Conservation (phyloP, 2,797 vertebrate species). For the Morus bassanus region DNA sequence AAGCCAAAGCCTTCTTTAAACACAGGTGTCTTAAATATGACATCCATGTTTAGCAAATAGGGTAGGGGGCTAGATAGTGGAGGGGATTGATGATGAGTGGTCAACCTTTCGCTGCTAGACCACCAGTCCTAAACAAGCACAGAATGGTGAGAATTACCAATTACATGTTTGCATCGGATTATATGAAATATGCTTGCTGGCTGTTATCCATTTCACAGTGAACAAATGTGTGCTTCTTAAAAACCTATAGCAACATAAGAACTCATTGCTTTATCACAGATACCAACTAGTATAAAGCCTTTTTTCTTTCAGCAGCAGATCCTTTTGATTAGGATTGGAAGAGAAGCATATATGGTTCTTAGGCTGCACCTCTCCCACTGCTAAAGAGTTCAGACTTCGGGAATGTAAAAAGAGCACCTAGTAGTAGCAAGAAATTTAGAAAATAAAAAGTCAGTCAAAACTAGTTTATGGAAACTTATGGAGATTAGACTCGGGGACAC, state of each 20-base stretch:
- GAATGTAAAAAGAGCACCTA: neutral
- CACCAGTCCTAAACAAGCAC: neutral
- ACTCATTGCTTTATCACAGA: neutral
- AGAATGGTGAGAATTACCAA: neutral
- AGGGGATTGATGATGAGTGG: neutral
- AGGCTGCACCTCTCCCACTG: neutral
- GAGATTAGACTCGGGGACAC: neutral
- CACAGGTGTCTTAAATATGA: constrained; percentile 3
- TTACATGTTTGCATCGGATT: neutral
- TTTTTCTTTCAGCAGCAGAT: neutral
- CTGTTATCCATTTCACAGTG: neutral
- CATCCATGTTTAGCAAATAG: neutral
- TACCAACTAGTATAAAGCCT: neutral
- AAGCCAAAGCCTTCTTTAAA: constrained; percentile 40
- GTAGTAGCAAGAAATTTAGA: neutral
- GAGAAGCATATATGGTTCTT: neutral
- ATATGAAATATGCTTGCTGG: neutral
- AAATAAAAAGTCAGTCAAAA: neutral
- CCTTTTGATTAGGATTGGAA: neutral
- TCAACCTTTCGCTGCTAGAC: neutral
- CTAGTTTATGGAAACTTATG: neutral
- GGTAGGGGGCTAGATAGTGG: neutral
- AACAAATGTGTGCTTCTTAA: neutral
- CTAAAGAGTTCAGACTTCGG: neutral
- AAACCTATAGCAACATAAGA: neutral